Evolutionary conservation across 2,113 vertebrate species (phyloP), one percentile per base, ranked within the genome.

Genomic region (Meles meles): DNA sequence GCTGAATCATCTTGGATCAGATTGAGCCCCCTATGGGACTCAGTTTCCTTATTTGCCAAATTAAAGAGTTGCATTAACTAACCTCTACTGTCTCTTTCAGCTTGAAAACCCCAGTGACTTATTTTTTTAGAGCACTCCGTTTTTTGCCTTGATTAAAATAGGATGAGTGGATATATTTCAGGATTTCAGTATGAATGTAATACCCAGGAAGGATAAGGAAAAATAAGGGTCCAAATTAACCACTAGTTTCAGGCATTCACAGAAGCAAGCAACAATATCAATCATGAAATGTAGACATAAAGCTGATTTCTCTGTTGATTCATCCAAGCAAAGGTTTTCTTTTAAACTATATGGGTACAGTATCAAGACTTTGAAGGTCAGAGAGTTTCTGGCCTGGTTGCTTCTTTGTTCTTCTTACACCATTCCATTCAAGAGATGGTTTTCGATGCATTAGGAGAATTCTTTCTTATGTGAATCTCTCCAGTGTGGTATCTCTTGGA

Each of bases 41-140:
- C 55, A 72, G 44, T 87, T 94, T 96, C 29, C 44, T 87, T 86
- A 63, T 83, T 92, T 93, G 31, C 67, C 49, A 88, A 95, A 95
- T 80, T 89, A 89, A 86, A 93, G 14, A 86, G 86, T 7, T 76
- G 6, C 10, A 34, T 15, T 13, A 77, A 57, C 17, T 89, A n/a
- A 83, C 37, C n/a, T 96, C 39, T 81, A n/a, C 4, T 55, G 20
- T 71, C n/a, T 55, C n/a, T 82, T 84, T 52, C 44, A 93, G n/a
- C 42, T 39, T 80, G 14, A 93, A 93, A 89, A 84, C 47, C 25
- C 3, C 18, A 74, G 23, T 39, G 1, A 55, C 47, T 85, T 74
- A 6, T 42, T 77, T 42, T 72, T 47, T 79, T 52, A 23, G 42
- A 39, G 7, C 20, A 63, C 13, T 39, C 34, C 6, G 37, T 76